Conservation (phyloP, 2,113 vertebrate genomes). For the Glaucomys volans region DNA sequence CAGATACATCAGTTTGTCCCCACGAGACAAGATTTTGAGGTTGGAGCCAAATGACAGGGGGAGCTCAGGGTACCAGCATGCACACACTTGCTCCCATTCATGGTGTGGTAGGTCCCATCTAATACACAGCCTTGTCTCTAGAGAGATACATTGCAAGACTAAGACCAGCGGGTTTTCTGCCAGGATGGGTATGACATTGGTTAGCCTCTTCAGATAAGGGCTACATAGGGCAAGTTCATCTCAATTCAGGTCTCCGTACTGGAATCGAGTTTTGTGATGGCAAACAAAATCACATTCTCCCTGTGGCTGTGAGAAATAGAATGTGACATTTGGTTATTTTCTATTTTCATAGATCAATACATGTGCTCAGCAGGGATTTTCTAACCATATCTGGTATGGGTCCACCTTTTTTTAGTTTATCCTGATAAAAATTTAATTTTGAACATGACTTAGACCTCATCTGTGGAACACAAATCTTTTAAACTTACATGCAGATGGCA, state of each 20-base stretch:
- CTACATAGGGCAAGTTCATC: neutral
- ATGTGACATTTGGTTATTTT: slow-evolving; percentile 41
- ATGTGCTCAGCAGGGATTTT: neutral
- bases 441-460: neutral
- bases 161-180: neutral
- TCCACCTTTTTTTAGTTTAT: neutral
- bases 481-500: neutral
- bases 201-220: neutral
- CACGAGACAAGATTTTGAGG: slow-evolving; percentile 29
- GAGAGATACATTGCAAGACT: neutral
- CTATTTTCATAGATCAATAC: slow-evolving; percentile 18
- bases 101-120: neutral
- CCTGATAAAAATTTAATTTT: slow-evolving; percentile 65
- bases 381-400: neutral
- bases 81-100: neutral
- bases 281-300: slow-evolving; percentile 25
- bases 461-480: neutral
- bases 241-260: neutral
- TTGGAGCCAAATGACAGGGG: neutral
- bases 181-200: neutral
- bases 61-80: neutral
- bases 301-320: neutral
- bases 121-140: neutral
- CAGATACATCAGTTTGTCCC: neutral
- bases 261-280: neutral